phyloP scores from a whole-genome alignment of 2,888 invertebrate genomes.

The Nasonia oneida region DNA sequence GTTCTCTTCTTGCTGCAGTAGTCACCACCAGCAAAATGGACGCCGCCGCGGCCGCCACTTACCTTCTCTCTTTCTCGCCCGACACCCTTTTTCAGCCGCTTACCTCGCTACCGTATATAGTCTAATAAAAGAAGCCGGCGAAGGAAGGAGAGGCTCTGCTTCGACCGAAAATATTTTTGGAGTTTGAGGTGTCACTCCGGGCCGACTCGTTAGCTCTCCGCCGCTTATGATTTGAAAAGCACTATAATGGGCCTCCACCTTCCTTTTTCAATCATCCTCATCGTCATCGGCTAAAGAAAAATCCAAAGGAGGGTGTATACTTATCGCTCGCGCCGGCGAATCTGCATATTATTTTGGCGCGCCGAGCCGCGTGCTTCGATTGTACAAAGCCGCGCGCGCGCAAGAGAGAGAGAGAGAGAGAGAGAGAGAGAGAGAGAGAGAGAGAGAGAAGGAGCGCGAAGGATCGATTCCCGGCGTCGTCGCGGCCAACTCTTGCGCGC shows the following conservation, averaged over 20 bases:
- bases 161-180: conserved; percentile 1
- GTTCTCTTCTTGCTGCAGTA: conserved; percentile 57
- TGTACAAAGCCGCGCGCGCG: background rate
- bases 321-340: conserved; percentile 3
- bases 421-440: background rate
- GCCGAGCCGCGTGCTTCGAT: conserved; percentile 7
- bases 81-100: conserved; percentile 49
- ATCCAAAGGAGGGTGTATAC: too few species aligned
- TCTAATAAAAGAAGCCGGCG: conserved; percentile 44
- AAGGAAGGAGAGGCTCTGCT: background rate
- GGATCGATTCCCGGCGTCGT: conserved; percentile 12
- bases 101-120: background rate
- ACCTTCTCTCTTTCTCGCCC: conserved; percentile 53
- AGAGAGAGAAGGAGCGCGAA: conserved; percentile 18
- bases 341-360: conserved; percentile 42
- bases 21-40: conserved; percentile 62
- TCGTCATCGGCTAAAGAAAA: background rate
- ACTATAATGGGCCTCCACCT: background rate
- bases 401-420: background rate
- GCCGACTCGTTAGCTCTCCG: background rate
- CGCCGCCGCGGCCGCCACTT: conserved; percentile 58
- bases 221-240: background rate
- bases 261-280: background rate
- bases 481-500: background rate
- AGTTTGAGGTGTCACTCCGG: background rate